Conservation (phyloP, 2,797 vertebrate genomes). For the Rhynchonycteris naso region DNA sequence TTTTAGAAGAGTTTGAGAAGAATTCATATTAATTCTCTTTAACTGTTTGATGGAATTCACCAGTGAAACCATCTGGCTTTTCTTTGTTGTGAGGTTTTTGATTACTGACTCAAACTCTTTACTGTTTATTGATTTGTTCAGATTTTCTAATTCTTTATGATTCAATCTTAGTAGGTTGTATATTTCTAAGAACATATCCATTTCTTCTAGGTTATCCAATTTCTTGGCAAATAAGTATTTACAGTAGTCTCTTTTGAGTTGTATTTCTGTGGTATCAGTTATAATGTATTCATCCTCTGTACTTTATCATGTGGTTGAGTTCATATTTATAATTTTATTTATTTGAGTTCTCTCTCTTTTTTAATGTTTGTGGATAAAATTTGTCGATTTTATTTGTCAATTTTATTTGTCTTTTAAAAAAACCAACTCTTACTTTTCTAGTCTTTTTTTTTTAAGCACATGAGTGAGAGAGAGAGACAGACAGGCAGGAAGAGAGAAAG, state of each 20-base stretch:
- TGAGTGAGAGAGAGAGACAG: too few species aligned
- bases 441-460: too few species aligned
- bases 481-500: too few species aligned
- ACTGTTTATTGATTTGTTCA: neutral
- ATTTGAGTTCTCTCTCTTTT: neutral
- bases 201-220: neutral
- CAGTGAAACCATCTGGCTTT: neutral
- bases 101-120: neutral
- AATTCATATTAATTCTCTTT: neutral
- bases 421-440: neutral
- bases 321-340: neutral
- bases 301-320: neutral
- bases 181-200: neutral
- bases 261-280: neutral
- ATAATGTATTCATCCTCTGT: neutral
- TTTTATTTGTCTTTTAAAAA: neutral
- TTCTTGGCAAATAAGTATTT: neutral
- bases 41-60: neutral
- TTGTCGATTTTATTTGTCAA: neutral
- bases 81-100: neutral
- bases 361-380: neutral
- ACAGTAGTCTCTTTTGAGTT: neutral
- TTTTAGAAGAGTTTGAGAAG: neutral
- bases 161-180: neutral
- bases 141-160: neutral